phyloP scores from a whole-genome alignment of 2,888 invertebrate species.

The Atethmia centrago region DNA sequence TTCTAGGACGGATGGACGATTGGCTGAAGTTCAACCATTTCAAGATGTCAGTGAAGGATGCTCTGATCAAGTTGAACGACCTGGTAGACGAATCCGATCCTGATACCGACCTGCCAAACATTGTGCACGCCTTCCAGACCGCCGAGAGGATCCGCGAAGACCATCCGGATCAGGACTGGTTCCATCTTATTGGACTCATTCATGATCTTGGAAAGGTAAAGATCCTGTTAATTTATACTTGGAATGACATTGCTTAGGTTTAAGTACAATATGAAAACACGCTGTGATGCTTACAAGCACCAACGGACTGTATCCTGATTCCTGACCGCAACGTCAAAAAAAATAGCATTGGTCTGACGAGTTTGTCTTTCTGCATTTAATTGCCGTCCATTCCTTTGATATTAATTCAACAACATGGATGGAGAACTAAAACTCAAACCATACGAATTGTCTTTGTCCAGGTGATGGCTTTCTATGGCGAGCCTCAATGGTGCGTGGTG shows the following conservation, averaged over 20 bases:
- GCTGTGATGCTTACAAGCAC: not conserved
- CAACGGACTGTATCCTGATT: not conserved
- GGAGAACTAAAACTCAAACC: no score
- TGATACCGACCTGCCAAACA: slow-evolving; percentile 97
- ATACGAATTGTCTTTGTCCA: slow-evolving; percentile 69
- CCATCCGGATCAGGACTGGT: slow-evolving; percentile 97
- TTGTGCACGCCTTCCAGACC: slow-evolving; percentile 98
- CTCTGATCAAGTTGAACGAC: slow-evolving; percentile 95
- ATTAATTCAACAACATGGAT: not conserved
- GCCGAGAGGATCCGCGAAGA: slow-evolving; percentile 97
- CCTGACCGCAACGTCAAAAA: not conserved
- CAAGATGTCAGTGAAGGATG: slow-evolving; percentile 95
- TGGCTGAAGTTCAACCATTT: slow-evolving; percentile 97
- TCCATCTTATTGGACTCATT: slow-evolving; percentile 98
- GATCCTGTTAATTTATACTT: not conserved
- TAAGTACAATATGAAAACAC: not conserved
- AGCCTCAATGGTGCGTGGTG: slow-evolving; percentile 98
- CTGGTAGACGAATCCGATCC: slow-evolving; percentile 99
- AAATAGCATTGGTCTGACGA: not conserved
- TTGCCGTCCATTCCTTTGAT: not conserved
- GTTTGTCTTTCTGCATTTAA: not conserved
- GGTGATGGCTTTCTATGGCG: slow-evolving; percentile 95
- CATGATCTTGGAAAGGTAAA: slow-evolving; percentile 98
- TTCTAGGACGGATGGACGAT: slow-evolving; percentile 91
- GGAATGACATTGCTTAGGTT: not conserved